Percentiles rank a stretch among this genome's conserved stretches.
Conservation (phyloP, 2,113 vertebrate species). For the Ginglymostoma cirratum region DNA sequence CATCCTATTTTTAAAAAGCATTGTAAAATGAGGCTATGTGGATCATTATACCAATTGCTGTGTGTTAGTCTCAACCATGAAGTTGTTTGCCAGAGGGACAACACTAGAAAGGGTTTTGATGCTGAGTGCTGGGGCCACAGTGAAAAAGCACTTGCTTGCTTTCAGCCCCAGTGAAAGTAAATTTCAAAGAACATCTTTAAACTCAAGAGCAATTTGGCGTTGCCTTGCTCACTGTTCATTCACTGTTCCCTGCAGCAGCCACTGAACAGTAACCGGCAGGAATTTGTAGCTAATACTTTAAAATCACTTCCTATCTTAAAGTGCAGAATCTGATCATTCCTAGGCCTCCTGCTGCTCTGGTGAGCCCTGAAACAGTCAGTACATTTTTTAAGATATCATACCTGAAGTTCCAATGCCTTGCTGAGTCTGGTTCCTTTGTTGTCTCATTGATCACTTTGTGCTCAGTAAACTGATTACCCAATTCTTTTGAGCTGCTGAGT, state of each 20-base stretch:
- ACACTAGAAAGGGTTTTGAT: no score
- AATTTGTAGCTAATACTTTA: background rate
- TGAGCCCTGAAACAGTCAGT: background rate
- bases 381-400: background rate
- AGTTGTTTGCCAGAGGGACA: no score
- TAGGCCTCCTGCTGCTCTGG: background rate
- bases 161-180: background rate
- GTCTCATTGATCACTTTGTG: background rate
- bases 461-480: background rate
- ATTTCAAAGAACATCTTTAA: background rate
- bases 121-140: background rate
- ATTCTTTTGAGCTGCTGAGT: background rate
- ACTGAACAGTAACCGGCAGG: background rate
- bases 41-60: background rate
- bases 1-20: background rate
- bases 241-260: background rate
- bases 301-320: background rate
- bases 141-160: background rate
- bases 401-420: background rate
- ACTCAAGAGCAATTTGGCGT: background rate
- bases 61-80: no score
- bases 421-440: background rate
- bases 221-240: background rate
- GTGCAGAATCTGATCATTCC: background rate
- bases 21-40: background rate